Conservation (phyloP, 2,888 invertebrate genomes). For the Apotomis capreana region DNA sequence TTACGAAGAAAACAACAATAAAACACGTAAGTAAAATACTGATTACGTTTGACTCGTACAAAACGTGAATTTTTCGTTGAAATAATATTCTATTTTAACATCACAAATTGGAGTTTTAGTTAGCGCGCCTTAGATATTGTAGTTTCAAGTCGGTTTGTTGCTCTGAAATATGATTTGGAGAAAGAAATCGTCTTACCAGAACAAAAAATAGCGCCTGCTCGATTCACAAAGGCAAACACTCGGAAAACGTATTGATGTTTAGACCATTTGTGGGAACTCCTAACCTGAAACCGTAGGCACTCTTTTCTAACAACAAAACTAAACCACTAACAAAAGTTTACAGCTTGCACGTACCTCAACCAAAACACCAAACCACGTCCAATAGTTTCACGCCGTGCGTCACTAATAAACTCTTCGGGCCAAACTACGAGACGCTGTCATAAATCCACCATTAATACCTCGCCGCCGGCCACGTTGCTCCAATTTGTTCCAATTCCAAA, state of each 20-base stretch:
- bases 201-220: too few species aligned
- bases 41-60: too few species aligned
- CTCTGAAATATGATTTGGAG: too few species aligned
- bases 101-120: too few species aligned
- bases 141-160: too few species aligned
- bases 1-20: too few species aligned
- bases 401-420: slow-evolving; percentile 38
- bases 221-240: too few species aligned
- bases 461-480: slow-evolving; percentile 75
- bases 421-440: slow-evolving; percentile 64
- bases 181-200: too few species aligned
- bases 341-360: slow-evolving; percentile 1
- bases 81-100: too few species aligned
- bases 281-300: neutral
- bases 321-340: slow-evolving; percentile 19
- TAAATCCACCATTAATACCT: slow-evolving; percentile 77
- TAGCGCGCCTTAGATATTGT: too few species aligned
- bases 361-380: neutral
- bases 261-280: neutral
- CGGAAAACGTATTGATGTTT: neutral
- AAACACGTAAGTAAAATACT: too few species aligned
- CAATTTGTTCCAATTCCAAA: slow-evolving; percentile 80
- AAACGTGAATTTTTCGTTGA: too few species aligned
- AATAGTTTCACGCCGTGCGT: slow-evolving; percentile 27
- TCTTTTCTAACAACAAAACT: neutral